Base-by-base conservation (phyloP, 2,797 vertebrate species). In the Tolypeutes matacus region DNA sequence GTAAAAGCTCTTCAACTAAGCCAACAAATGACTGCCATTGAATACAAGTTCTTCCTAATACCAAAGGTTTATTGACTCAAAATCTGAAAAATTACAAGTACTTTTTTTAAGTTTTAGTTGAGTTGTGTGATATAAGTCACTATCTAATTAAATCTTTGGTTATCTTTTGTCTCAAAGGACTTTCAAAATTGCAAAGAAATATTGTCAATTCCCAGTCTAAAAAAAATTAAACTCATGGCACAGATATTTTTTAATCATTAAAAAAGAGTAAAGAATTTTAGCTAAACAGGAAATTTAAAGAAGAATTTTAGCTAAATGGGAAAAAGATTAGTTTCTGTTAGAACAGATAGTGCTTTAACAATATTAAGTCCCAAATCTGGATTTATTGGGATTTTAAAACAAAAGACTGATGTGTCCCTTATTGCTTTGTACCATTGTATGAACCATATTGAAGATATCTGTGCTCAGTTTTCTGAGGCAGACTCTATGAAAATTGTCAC, bases 301-400 rank as follows among this genome's bases (percentile, higher is more conserved):
- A 80, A 88, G 14, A 76, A 83, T 75, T 91, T 60, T 78, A 87
- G 9, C 18, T 70, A 82, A 1, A 87, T 65, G 72, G 64, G 12
- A 49, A 53, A 72, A 56, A 21, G 56, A 72, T 29, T 72, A 87
- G n/a, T 53, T 88, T 29, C 31, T 75, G 31, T 86, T 86, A 91
- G 58, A 29, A 58, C 13, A 80, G 11, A n/a, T 27, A 69, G 3
- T 56, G 29, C 17, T 85, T 49, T 72, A 73, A 12, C 2, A 69
- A 34, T n/a, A 82, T 15, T 78, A 75, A 7, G 12, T 75, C 53
- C 78, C 67, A 31, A 83, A 13, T 51, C 1, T 75, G 20, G 4
- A 73, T 46, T 70, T 84, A 53, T 29, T 73, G 6, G 27, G 87
- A 73, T 96, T 85, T 93, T 94, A 60, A 72, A 90, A 87, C 34